These are phyloP conservation scores for Sceliomorpha sp. DNA, from an alignment of 2,888 invertebrate genomes.

Conservation along the genomic window DNA sequence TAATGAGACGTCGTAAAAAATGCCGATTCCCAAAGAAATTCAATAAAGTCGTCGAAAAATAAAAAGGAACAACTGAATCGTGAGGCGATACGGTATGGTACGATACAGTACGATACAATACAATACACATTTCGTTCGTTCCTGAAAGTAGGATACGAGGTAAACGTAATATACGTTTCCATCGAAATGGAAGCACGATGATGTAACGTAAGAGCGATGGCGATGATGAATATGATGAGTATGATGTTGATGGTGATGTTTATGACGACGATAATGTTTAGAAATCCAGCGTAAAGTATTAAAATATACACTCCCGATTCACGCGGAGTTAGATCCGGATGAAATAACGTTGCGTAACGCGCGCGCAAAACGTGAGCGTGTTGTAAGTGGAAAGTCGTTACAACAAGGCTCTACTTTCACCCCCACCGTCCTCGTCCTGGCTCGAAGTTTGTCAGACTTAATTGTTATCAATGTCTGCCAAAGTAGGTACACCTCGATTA, in stretches of 20 bases:
- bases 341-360: constrained; percentile 31
- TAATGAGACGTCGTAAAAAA: constrained; percentile 13
- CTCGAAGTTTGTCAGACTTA: constrained; percentile 48
- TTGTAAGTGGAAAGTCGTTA: constrained; percentile 21
- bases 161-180: constrained; percentile 20
- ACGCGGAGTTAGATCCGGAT: constrained; percentile 29
- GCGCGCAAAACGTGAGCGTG: constrained; percentile 15
- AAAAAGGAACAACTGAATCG: constrained; percentile 17
- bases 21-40: too few species aligned
- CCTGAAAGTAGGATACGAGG: constrained; percentile 17
- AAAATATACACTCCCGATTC: constrained; percentile 33
- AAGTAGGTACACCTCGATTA: constrained; percentile 71
- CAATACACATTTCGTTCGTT: not conserved
- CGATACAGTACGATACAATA: not conserved
- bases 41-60: constrained; percentile 38
- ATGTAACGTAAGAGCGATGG: constrained; percentile 46
- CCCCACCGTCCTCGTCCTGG: constrained; percentile 10
- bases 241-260: constrained; percentile 3
- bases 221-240: too few species aligned
- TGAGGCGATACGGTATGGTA: not conserved
- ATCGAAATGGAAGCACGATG: constrained; percentile 62
- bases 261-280: constrained; percentile 13
- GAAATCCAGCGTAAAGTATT: constrained; percentile 36
- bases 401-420: constrained; percentile 21
- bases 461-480: constrained; percentile 75